Evolutionary conservation across 2,888 invertebrate genomes (phyloP), one percentile per base, ranked within the genome.

Genomic region (Cosmorhoe ocellata): DNA sequence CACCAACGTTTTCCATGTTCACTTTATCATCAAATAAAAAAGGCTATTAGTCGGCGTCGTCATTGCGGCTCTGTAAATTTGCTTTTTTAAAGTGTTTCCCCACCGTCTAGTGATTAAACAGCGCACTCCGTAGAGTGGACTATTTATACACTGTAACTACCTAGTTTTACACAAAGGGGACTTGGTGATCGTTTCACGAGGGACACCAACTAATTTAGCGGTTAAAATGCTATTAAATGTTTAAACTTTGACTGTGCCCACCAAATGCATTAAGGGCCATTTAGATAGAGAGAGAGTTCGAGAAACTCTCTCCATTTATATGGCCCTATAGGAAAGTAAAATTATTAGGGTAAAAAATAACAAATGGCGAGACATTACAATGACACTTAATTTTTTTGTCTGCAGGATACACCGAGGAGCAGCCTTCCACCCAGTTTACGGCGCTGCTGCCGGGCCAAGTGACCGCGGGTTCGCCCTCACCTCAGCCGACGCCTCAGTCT

Each of bases 361-460:
- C 3, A 18, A 18, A 4, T 18, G 18, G 4, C 2, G 18, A 12
- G 32, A 27, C 32, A n/a, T 9, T 13, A n/a, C n/a, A 14, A 7
- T 40, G 10, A 37, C n/a, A n/a, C 4, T 7, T 2, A 11, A 24
- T 38, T 45, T 22, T 27, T 67, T 84, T 81, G 64, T 83, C 81
- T 54, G 4, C 92, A 95, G 95, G 95, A 74, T 95, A 95, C 90
- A 93, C 94, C 78, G 94, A 94, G 81, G 95, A 95, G 84, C 91
- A 94, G 83, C 93, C 94, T 81, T 93, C 94, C 84, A 92, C 94
- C 77, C 94, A 93, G 84, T 95, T 94, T 90, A 93, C 95, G 71
- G 93, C 94, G 71, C 94, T 94, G 91, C 92, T 94, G 79, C 94
- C 95, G 70, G 86, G 91, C 75, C 93, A 94, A 89, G 92, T 92